These are phyloP conservation scores for Colostygia pectinataria DNA, from an alignment of 2,888 invertebrate genomes.

Conservation along the genomic window DNA sequence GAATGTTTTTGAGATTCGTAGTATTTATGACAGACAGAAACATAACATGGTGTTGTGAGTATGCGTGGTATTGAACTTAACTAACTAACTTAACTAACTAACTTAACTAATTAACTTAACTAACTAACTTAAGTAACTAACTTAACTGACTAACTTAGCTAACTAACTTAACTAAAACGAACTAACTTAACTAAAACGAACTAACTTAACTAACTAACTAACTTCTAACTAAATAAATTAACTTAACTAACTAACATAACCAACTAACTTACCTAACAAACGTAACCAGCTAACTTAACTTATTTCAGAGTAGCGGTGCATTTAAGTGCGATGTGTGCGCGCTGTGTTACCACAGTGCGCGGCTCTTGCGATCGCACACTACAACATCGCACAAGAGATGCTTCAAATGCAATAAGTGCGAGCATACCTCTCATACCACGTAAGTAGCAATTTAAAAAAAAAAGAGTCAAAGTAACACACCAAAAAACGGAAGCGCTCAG, in stretches of 20 bases:
- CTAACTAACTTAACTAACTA: not conserved
- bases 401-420: constrained; percentile 55
- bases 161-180: not conserved
- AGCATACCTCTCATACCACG: constrained; percentile 58
- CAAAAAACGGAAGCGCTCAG: too few relatives aligned
- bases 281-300: not conserved
- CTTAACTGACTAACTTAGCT: not conserved
- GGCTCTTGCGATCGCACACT: constrained; percentile 52
- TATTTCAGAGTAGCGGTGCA: constrained; percentile 52
- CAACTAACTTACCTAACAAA: constrained; percentile 2
- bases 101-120: not conserved
- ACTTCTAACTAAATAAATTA: not conserved
- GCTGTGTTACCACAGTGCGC: constrained; percentile 51
- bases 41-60: too few relatives aligned
- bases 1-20: too few relatives aligned
- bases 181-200: not conserved
- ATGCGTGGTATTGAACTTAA: too few relatives aligned
- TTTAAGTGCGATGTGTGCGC: constrained; percentile 56
- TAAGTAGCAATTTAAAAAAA: constrained; percentile 39
- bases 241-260: not conserved
- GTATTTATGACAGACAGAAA: too few relatives aligned
- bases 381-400: constrained; percentile 51
- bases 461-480: too few relatives aligned
- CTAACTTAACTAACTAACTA: not conserved
- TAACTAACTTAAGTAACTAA: not conserved